Evolutionary conservation across 2,113 vertebrate species (phyloP).

Genomic region (Petaurus breviceps): DNA sequence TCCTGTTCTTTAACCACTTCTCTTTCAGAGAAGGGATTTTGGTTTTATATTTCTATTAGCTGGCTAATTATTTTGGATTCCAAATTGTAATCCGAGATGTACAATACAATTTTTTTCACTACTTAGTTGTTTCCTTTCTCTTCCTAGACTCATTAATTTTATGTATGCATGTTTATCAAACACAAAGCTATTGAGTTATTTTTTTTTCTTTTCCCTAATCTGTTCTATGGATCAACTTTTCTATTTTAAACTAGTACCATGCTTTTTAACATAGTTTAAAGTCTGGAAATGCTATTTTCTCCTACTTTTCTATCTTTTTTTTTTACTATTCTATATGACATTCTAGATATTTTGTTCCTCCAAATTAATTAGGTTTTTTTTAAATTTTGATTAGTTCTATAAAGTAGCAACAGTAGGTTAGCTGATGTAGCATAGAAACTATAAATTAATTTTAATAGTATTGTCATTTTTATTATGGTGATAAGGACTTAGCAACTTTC

Average conservation of each 20-base stretch:
- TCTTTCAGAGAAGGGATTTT: not conserved
- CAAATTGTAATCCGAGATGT: not conserved
- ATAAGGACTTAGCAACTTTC: no score
- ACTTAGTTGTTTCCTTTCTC: not conserved
- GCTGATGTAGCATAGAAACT: no score
- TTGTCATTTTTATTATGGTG: no score
- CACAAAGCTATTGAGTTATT: not conserved
- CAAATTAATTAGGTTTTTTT: not conserved
- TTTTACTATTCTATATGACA: not conserved
- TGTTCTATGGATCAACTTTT: not conserved
- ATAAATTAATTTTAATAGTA: no score
- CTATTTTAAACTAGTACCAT: not conserved
- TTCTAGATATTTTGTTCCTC: not conserved
- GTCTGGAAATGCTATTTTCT: not conserved
- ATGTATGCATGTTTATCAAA: not conserved
- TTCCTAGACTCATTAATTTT: not conserved
- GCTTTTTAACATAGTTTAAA: not conserved
- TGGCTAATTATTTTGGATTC: not conserved
- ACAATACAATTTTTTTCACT: not conserved
- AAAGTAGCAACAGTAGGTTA: not conserved
- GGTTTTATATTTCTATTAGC: not conserved
- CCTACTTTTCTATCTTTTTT: not conserved
- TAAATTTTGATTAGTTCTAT: not conserved
- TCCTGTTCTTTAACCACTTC: not conserved
- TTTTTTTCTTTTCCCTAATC: not conserved